phyloP scores from a whole-genome alignment of 2,113 vertebrate genomes.

The Tetrao urogallus region DNA sequence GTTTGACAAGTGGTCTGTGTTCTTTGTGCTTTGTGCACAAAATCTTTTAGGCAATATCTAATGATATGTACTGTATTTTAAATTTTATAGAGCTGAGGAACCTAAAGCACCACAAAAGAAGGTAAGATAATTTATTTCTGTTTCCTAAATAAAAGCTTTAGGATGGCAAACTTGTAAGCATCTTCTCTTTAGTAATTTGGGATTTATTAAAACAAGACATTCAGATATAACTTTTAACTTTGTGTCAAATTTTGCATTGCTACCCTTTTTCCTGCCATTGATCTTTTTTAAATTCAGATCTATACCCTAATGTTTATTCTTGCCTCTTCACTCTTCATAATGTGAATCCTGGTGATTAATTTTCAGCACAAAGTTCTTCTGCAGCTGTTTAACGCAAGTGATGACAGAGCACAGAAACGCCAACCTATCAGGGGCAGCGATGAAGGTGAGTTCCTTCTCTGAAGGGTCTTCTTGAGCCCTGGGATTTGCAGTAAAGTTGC shows the following conservation, averaged over 20 bases:
- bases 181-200: not conserved
- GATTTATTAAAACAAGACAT: not conserved
- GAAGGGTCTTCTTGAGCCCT: not conserved
- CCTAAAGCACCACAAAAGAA: constrained; percentile 89
- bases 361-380: constrained; percentile 94
- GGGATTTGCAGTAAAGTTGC: not conserved
- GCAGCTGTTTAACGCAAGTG: constrained; percentile 90
- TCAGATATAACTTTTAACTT: not conserved
- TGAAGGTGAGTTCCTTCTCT: constrained; percentile 85
- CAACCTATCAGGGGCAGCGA: constrained; percentile 91
- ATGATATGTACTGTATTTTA: not conserved
- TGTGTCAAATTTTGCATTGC: not conserved
- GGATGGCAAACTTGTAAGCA: not conserved
- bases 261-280: not conserved
- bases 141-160: not conserved
- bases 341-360: not conserved
- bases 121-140: constrained; percentile 72
- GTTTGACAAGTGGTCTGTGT: not conserved
- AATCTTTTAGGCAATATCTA: not conserved
- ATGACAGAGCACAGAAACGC: constrained; percentile 91
- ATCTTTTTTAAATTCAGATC: not conserved
- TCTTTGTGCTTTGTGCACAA: not conserved
- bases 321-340: too few species aligned
- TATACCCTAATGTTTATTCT: not conserved
- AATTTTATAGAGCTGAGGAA: constrained; percentile 86